These are phyloP conservation scores for Leptopterna dolabrata DNA, from an alignment of 2,888 invertebrate genomes.

Conservation along the genomic window DNA sequence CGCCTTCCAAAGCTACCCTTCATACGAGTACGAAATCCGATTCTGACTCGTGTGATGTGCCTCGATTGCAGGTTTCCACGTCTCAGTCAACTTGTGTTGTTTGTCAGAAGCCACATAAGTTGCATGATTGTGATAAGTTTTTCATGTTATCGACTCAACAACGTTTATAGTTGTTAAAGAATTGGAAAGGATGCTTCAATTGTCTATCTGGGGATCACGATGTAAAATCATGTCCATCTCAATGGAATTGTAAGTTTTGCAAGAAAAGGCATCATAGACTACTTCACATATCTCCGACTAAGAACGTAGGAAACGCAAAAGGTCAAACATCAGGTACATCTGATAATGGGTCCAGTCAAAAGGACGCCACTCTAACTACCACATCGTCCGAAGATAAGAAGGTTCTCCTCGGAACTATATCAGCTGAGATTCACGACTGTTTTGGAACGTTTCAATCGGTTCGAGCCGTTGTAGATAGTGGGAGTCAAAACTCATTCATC, in stretches of 20 bases:
- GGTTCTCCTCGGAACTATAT: constrained; percentile 25
- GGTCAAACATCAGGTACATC: too few species aligned
- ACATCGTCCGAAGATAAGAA: not conserved
- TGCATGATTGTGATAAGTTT: not conserved
- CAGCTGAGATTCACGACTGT: not conserved
- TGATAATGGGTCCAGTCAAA: not conserved
- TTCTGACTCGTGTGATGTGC: not conserved
- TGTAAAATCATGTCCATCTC: not conserved
- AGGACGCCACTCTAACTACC: not conserved
- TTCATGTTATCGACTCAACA: not conserved
- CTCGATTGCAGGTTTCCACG: not conserved
- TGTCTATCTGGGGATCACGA: not conserved
- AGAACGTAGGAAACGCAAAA: not conserved
- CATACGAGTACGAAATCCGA: not conserved
- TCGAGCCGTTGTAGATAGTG: constrained; percentile 49
- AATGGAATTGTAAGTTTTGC: not conserved
- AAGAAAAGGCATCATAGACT: not conserved
- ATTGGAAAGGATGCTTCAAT: constrained; percentile 3
- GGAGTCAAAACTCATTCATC: constrained; percentile 39
- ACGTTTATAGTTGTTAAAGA: not conserved
- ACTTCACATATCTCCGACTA: not conserved
- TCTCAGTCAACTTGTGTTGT: not conserved
- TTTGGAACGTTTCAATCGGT: not conserved
- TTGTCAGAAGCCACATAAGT: not conserved
- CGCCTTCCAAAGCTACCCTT: not conserved